Percentiles rank a stretch among this genome's conserved stretches.
Evolutionary conservation across 2,113 vertebrate species (phyloP).

Genomic region (Emydura subglobosa): DNA sequence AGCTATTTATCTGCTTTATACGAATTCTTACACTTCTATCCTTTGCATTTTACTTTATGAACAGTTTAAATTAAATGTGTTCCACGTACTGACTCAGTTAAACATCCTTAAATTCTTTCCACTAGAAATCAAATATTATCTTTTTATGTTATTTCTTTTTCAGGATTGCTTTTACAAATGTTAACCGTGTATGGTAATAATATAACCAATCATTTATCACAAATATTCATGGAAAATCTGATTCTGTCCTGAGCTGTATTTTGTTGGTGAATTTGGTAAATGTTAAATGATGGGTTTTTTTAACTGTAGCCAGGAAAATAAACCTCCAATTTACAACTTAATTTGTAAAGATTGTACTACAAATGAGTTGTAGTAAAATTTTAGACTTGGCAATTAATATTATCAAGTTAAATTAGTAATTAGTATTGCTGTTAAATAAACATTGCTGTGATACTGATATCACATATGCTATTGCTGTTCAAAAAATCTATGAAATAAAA

Average conservation of each 20-base stretch:
- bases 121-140: slow-evolving; percentile 62
- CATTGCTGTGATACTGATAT: neutral
- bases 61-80: slow-evolving; percentile 26
- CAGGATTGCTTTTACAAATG: slow-evolving; percentile 47
- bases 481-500: neutral
- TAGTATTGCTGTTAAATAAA: neutral
- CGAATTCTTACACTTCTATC: neutral
- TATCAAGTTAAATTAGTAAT: too few relatives aligned
- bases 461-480: neutral
- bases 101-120: slow-evolving; percentile 63
- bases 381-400: neutral
- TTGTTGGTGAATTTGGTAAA: slow-evolving; percentile 53
- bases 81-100: slow-evolving; percentile 16
- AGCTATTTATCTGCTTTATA: slow-evolving; percentile 22
- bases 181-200: slow-evolving; percentile 55
- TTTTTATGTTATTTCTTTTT: slow-evolving; percentile 59
- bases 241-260: slow-evolving; percentile 45
- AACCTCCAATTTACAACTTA: slow-evolving; percentile 11
- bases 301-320: slow-evolving; percentile 55
- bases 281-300: slow-evolving; percentile 40
- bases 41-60: slow-evolving; percentile 43
- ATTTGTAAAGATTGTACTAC: neutral
- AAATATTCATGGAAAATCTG: slow-evolving; percentile 52
- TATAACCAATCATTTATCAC: slow-evolving; percentile 46
- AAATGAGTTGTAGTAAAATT: neutral